These are phyloP conservation scores for Yasuhikotakia modesta DNA, from an alignment of 2,797 vertebrate genomes.

Conservation along the genomic window DNA sequence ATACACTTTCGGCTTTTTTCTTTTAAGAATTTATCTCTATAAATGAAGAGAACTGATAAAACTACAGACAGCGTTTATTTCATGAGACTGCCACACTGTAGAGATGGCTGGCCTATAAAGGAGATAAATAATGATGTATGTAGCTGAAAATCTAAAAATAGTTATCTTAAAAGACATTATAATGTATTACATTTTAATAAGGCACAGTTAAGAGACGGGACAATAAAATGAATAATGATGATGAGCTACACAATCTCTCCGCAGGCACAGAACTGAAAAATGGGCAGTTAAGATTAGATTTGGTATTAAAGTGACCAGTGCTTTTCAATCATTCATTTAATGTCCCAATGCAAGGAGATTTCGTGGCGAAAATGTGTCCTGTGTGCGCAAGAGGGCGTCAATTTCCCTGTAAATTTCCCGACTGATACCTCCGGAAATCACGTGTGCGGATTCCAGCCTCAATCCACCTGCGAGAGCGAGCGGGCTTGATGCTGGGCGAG, in stretches of 20 bases:
- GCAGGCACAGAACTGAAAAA: not conserved
- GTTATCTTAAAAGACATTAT: not conserved
- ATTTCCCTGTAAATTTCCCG: too few relatives aligned
- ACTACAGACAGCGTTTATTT: too few relatives aligned
- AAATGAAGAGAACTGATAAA: too few relatives aligned
- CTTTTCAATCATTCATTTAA: not conserved
- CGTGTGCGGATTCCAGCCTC: slow-evolving; percentile 71
- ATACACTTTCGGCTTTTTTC: too few relatives aligned
- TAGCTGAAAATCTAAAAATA: not conserved
- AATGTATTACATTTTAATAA: not conserved
- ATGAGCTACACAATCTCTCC: too few relatives aligned
- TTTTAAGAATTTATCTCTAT: too few relatives aligned
- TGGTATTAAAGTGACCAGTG: not conserved
- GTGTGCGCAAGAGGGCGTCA: slow-evolving; percentile 66
- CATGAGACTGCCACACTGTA: too few relatives aligned
- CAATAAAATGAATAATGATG: too few relatives aligned
- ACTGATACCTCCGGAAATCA: slow-evolving; percentile 57
- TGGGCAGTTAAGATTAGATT: not conserved
- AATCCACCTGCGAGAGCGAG: slow-evolving; percentile 78
- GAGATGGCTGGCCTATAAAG: not conserved
- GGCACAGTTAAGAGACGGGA: not conserved
- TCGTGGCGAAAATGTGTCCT: not conserved
- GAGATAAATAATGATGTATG: not conserved
- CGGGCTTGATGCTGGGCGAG: slow-evolving; percentile 68
- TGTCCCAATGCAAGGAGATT: not conserved